Evolutionary conservation across 2,888 invertebrate genomes (phyloP), one percentile per base, ranked within the genome.

Genomic region (Allophyes oxyacanthae): DNA sequence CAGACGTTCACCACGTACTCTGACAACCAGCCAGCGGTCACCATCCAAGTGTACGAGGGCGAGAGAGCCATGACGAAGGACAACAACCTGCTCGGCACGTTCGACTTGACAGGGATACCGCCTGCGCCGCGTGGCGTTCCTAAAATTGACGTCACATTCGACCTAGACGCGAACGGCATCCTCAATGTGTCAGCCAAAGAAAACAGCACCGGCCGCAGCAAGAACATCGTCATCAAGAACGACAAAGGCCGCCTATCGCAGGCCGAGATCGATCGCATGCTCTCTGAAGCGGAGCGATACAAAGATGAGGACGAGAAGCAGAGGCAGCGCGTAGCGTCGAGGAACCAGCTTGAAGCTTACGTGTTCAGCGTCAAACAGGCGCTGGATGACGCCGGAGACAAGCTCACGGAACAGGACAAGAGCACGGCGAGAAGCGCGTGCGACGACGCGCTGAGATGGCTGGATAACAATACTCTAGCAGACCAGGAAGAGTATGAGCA

Each of bases 61-160:
- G 97, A 97, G 87, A 92, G 97, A 33, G 96, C 96, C 13, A 96
- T 97, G 96, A 97, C 97, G n/a, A 96, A 96, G 83, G 97, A 97
- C 87, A 97, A 97, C 91, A 96, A 97, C 82, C 83, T 95, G 6
- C 86, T 96, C 49, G 96, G 96, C 36, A 95, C 94, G 6, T 96
- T 96, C 82, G 95, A 96, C 73, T 82, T 96, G 65, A 95, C 95
- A 8, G 96, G 96, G 38, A 96, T 97, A 20, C 96, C 96, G n/a
- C 96, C 96, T 0, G 96, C 96, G 14, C 96, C 96, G 0, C 90
- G 96, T 40, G 96, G 96, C 14, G 95, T 96, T 0, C 96, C 96
- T 0, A 95, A 96, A 81, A 95, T 96, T 72, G 96, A 96, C 67
- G 96, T 96, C 20, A 96, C 96, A 32, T 97, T 97, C 83, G 97